phyloP scores from a whole-genome alignment of 2,797 vertebrate species.

The Hyperoplus lanceolatus region DNA sequence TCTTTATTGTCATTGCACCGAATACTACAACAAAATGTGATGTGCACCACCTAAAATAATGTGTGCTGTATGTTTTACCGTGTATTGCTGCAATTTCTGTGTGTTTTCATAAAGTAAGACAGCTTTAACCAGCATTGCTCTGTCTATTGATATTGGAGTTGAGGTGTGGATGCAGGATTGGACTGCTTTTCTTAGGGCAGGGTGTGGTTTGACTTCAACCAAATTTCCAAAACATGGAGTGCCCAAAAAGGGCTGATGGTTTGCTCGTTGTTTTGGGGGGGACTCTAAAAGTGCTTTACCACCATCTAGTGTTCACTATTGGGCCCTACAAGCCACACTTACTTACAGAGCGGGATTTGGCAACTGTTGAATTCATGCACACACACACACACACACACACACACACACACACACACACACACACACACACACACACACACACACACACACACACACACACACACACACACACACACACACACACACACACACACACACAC shows the following conservation, averaged over 20 bases:
- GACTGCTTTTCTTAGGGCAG: slow-evolving; percentile 64
- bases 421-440: too few relatives aligned
- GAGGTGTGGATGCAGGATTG: slow-evolving; percentile 42
- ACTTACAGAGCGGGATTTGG: neutral
- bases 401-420: too few relatives aligned
- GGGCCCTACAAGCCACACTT: slow-evolving; percentile 21
- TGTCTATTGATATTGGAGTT: slow-evolving; percentile 62
- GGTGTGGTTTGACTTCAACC: slow-evolving; percentile 72
- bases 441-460: too few relatives aligned
- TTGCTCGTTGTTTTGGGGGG: neutral
- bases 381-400: neutral
- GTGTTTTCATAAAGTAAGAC: slow-evolving; percentile 46
- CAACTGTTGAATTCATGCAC: neutral
- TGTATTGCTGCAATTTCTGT: slow-evolving; percentile 20
- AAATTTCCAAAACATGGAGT: slow-evolving; percentile 69
- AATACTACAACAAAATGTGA: too few relatives aligned
- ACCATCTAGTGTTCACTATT: slow-evolving; percentile 80
- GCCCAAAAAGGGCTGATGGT: slow-evolving; percentile 8
- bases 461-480: too few relatives aligned
- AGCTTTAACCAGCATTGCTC: slow-evolving; percentile 60
- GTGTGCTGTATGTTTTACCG: slow-evolving; percentile 19
- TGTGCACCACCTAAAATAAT: neutral
- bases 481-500: too few relatives aligned
- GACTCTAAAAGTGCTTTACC: slow-evolving; percentile 49
- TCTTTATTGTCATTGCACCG: too few relatives aligned